Evolutionary conservation across 2,888 invertebrate genomes (phyloP).

Genomic region (Tiliacea citrago): DNA sequence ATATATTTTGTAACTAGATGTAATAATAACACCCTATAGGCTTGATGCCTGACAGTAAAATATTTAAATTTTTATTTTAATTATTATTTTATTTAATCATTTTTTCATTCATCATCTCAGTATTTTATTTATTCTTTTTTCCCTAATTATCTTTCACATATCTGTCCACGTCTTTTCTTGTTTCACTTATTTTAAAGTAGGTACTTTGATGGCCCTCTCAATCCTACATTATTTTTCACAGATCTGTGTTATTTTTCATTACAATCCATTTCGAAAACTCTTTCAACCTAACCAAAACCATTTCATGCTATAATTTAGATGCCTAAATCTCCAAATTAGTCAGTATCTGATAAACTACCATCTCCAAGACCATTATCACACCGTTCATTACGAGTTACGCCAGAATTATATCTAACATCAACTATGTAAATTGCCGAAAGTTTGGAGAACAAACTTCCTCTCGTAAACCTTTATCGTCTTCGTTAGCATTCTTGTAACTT

Average conservation of each 20-base stretch:
- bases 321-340: conserved; percentile 51
- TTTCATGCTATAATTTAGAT: neutral
- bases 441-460: conserved; percentile 58
- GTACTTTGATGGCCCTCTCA: neutral
- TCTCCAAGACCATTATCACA: conserved; percentile 61
- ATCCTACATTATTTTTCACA: neutral
- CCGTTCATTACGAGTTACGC: conserved; percentile 54
- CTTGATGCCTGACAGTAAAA: too few species aligned
- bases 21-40: too few species aligned
- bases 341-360: conserved; percentile 38
- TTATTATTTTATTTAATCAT: too few species aligned
- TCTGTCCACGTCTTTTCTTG: neutral
- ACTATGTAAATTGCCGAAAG: conserved; percentile 66
- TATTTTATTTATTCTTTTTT: neutral
- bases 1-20: too few species aligned
- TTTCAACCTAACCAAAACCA: neutral
- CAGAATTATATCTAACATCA: conserved; percentile 61
- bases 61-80: too few species aligned
- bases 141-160: too few species aligned
- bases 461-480: conserved; percentile 44
- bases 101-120: neutral
- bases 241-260: neutral
- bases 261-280: neutral
- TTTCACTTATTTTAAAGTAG: accelerated
- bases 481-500: too few species aligned